Percentiles rank a stretch among this genome's conserved stretches.
phyloP scores from a whole-genome alignment of 2,113 vertebrate genomes.

The Nymphicus hollandicus region DNA sequence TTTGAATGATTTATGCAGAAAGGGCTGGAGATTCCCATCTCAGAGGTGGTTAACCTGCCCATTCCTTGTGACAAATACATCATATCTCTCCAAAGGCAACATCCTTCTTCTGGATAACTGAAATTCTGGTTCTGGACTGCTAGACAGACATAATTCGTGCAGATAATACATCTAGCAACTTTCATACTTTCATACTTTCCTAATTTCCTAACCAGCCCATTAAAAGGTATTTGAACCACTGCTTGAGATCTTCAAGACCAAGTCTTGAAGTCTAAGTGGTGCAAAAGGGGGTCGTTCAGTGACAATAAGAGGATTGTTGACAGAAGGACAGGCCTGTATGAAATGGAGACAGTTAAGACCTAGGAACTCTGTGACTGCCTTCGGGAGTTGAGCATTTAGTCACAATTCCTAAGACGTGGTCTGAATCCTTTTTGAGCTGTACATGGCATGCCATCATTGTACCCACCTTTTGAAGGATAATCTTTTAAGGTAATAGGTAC shows the following conservation, averaged over 20 bases:
- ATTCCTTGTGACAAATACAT: not conserved
- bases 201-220: not conserved
- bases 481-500: not conserved
- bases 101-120: not conserved
- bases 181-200: not conserved
- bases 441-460: fast-evolving
- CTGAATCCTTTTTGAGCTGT: not conserved
- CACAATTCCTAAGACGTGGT: not conserved
- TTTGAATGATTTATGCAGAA: not conserved
- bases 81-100: not conserved
- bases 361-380: not conserved
- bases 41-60: not conserved
- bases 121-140: not conserved
- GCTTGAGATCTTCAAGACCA: not conserved
- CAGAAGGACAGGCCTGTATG: not conserved
- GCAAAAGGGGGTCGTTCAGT: fast-evolving
- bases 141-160: not conserved
- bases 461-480: not conserved
- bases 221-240: not conserved
- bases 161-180: not conserved
- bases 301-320: not conserved
- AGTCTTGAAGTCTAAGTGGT: not conserved
- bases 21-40: not conserved
- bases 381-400: not conserved
- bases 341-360: not conserved